These are phyloP conservation scores for Drosophila aff. DNA, from an alignment of 1,140 invertebrate genomes.

Conservation along the genomic window DNA sequence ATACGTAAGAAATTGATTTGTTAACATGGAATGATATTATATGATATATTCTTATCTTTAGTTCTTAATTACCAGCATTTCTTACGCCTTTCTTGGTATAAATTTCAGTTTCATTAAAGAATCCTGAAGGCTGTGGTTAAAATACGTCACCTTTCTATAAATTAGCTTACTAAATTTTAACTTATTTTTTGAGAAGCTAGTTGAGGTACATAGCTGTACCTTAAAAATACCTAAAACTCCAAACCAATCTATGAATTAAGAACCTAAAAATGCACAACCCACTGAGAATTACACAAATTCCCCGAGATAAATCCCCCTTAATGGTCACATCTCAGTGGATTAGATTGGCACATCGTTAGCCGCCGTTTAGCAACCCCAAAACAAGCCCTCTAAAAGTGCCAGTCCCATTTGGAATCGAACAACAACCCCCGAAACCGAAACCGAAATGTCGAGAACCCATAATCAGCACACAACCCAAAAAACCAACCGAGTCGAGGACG, in stretches of 20 bases:
- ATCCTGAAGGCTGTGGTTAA: too few relatives aligned
- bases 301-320: background rate
- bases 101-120: too few relatives aligned
- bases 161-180: too few relatives aligned
- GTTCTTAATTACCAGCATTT: too few relatives aligned
- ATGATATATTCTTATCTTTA: too few relatives aligned
- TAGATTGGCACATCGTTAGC: conserved; percentile 74
- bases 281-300: conserved; percentile 19
- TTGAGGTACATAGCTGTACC: too few relatives aligned
- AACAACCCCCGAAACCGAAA: conserved; percentile 49
- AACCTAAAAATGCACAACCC: conserved; percentile 1
- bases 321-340: conserved; percentile 53
- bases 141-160: too few relatives aligned
- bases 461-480: conserved; percentile 43
- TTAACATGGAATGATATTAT: too few relatives aligned
- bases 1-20: background rate
- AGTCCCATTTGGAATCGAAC: conserved; percentile 41
- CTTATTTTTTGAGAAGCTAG: too few relatives aligned
- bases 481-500: conserved; percentile 35
- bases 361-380: conserved; percentile 57
- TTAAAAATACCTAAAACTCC: background rate
- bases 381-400: conserved; percentile 20
- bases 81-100: too few relatives aligned
- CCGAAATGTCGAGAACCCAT: conserved; percentile 44
- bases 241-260: background rate